Conservation (phyloP, 2,113 vertebrate species). For the Paraplagusia blochii region DNA sequence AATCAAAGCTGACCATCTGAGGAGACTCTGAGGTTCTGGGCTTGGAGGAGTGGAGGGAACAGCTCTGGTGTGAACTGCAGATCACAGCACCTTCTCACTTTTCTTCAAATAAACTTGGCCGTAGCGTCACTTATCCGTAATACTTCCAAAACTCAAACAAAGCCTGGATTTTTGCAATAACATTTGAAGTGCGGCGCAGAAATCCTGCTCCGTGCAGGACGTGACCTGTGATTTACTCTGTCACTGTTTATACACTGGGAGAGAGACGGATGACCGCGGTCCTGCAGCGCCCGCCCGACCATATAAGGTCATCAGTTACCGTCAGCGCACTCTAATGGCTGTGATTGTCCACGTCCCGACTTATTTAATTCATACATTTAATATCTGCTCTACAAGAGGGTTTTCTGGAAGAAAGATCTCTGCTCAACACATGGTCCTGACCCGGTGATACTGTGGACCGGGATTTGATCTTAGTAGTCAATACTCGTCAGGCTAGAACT, state of each 20-base stretch:
- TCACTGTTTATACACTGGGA: conserved; percentile 4
- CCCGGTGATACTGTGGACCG: too few species aligned
- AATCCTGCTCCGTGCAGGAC: background rate
- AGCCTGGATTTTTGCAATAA: background rate
- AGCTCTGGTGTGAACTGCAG: conserved; percentile 74
- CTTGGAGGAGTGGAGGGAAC: too few species aligned
- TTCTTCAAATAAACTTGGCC: conserved; percentile 21
- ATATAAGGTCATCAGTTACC: conserved; percentile 40
- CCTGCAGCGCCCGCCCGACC: conserved; percentile 15
- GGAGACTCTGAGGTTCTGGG: too few species aligned
- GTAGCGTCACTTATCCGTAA: conserved; percentile 1
- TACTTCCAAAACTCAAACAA: conserved; percentile 23
- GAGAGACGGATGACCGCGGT: background rate
- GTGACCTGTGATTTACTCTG: conserved; percentile 28
- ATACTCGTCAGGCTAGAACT: too few species aligned
- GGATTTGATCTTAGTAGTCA: too few species aligned
- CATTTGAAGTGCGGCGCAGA: conserved; percentile 14
- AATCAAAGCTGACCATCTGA: too few species aligned
- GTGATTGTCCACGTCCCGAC: conserved; percentile 13
- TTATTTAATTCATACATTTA: conserved; percentile 8
- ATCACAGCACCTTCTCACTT: conserved; percentile 61
- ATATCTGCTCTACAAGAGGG: too few species aligned
- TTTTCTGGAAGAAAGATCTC: too few species aligned
- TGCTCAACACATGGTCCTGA: too few species aligned
- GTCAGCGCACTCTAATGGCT: conserved; percentile 8